These are phyloP conservation scores for Nemopilema nomurai DNA, from an alignment of 30 jellyfish, hydroid and myxozoan species.

Conservation along the genomic window DNA sequence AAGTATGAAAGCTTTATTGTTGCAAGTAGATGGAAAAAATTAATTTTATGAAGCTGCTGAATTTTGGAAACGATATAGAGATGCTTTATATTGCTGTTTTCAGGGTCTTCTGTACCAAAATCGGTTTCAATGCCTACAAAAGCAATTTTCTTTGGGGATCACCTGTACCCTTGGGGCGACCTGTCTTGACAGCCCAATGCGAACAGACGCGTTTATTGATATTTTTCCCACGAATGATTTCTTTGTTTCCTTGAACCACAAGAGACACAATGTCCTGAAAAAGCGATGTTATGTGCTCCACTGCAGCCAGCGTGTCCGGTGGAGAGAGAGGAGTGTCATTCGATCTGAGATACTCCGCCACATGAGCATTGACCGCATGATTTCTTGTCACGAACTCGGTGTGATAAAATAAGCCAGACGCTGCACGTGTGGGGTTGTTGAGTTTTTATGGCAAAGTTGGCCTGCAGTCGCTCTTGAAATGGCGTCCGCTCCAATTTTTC, in stretches of 20 bases:
- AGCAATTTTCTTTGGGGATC: too few relatives aligned
- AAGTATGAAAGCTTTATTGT: too few relatives aligned
- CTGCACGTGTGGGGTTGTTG: background rate
- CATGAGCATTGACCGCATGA: slow-evolving; percentile 5
- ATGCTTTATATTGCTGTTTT: too few relatives aligned
- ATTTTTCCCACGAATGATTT: background rate
- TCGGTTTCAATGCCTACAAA: too few relatives aligned
- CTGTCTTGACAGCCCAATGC: background rate
- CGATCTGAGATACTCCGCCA: background rate
- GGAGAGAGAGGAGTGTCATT: background rate
- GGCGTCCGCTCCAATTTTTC: background rate
- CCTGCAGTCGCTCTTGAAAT: background rate
- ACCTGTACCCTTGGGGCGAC: background rate
- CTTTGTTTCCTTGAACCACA: slow-evolving; percentile 1
- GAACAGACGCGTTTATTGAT: background rate
- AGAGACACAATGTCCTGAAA: background rate
- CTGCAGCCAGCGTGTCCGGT: background rate
- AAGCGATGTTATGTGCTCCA: background rate
- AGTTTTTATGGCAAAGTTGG: background rate
- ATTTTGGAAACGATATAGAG: too few relatives aligned
- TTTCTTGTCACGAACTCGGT: slow-evolving; percentile 3
- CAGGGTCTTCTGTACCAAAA: too few relatives aligned
- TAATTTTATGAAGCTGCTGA: too few relatives aligned
- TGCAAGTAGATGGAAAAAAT: too few relatives aligned
- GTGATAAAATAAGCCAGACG: background rate